phyloP scores from a whole-genome alignment of 2,888 invertebrate species.

The Leptinotarsa haldemani region DNA sequence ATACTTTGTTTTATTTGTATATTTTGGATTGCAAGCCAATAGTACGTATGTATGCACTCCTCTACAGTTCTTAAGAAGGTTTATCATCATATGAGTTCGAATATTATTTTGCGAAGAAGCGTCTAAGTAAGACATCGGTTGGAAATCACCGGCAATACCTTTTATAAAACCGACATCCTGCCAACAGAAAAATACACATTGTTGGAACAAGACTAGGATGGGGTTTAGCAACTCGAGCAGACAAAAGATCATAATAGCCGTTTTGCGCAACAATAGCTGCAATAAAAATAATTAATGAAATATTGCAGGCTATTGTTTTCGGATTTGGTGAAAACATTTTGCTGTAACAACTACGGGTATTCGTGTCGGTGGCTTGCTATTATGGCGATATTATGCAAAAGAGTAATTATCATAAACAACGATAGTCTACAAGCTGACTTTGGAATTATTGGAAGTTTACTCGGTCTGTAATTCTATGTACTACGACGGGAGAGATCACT shows the following conservation, averaged over 20 bases:
- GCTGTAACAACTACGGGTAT: constrained; percentile 40
- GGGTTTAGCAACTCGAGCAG: constrained; percentile 46
- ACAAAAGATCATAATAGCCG: constrained; percentile 48
- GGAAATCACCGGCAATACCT: not conserved
- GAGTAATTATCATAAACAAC: constrained; percentile 42
- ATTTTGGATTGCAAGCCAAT: no score
- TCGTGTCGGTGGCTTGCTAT: constrained; percentile 39
- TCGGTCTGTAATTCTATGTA: constrained; percentile 15
- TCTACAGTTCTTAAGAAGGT: no score
- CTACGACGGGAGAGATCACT: not conserved
- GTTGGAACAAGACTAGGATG: constrained; percentile 37
- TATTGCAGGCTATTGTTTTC: constrained; percentile 51
- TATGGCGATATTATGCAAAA: constrained; percentile 43
- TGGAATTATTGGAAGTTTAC: constrained; percentile 24
- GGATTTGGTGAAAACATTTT: constrained; percentile 45
- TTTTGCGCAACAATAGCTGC: constrained; percentile 45
- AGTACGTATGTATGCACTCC: no score
- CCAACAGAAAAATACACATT: constrained; percentile 19
- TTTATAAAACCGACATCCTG: not conserved
- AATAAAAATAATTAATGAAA: constrained; percentile 49
- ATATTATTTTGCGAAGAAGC: no score
- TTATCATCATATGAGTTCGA: no score
- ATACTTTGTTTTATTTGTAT: no score
- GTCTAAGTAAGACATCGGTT: not conserved
- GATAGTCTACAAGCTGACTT: constrained; percentile 38